Evolutionary conservation across 2,888 invertebrate species (phyloP).

Genomic region (Dasysyrphus tricinctus): DNA sequence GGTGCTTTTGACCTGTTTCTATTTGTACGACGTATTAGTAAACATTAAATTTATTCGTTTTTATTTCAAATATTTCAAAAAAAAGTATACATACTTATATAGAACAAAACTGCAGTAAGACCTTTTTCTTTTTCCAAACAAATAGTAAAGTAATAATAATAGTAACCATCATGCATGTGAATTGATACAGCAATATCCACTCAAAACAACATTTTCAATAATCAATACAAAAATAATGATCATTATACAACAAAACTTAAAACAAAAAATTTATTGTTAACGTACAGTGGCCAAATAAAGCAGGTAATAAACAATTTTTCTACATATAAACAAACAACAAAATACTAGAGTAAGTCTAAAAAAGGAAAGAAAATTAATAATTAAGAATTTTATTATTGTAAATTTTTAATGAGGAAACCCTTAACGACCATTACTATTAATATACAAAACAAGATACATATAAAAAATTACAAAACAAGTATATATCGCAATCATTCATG

Average conservation of each 20-base stretch:
- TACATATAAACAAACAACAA: conserved; percentile 70
- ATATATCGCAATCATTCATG: conserved; percentile 64
- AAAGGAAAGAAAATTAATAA: conserved; percentile 44
- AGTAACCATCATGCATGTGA: conserved; percentile 69
- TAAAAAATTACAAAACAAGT: conserved; percentile 29
- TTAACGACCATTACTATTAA: conserved; percentile 74
- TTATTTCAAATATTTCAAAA: conserved; percentile 52
- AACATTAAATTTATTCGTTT: conserved; percentile 77
- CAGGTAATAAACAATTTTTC: conserved; percentile 78
- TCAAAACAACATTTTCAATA: conserved; percentile 52
- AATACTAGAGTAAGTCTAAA: conserved; percentile 51
- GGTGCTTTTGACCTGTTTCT: conserved; percentile 84
- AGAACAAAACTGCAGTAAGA: conserved; percentile 48
- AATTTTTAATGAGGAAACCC: conserved; percentile 62
- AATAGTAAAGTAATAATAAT: conserved; percentile 38
- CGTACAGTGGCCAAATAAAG: conserved; percentile 80
- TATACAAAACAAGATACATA: conserved; percentile 64
- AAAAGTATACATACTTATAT: conserved; percentile 23
- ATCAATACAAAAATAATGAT: conserved; percentile 57
- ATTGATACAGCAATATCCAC: conserved; percentile 66
- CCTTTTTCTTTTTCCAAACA: conserved; percentile 29
- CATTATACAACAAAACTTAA: conserved; percentile 61
- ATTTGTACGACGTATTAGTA: conserved; percentile 83
- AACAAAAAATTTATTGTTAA: conserved; percentile 76
- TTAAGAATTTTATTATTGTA: conserved; percentile 71